These are phyloP conservation scores for Aphaenogaster floridana DNA, from an alignment of 1,140 invertebrate species.

Conservation along the genomic window DNA sequence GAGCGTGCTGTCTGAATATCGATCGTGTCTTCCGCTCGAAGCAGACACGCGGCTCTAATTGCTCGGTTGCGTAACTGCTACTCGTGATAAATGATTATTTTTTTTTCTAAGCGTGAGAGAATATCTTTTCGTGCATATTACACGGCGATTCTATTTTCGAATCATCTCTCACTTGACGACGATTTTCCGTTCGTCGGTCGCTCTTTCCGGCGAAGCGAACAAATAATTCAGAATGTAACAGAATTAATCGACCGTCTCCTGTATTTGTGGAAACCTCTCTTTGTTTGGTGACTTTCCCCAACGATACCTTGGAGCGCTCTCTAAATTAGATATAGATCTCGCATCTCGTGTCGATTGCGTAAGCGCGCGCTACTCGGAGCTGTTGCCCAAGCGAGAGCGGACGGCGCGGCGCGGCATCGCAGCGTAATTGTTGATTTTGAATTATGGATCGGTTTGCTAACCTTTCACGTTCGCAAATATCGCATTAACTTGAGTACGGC, in stretches of 20 bases:
- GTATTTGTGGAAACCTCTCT: conserved; percentile 3
- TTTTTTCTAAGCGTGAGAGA: neutral
- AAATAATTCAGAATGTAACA: neutral
- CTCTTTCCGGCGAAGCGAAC: neutral
- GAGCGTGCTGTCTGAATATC: conserved; percentile 65
- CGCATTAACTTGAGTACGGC: conserved; percentile 34
- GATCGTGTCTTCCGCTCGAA: conserved; percentile 42
- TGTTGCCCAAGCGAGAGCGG: conserved; percentile 25
- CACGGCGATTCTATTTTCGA: neutral
- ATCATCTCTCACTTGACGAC: neutral
- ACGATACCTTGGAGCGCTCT: conserved; percentile 10
- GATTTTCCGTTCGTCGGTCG: neutral
- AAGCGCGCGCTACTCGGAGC: conserved; percentile 6
- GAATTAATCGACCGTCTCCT: neutral
- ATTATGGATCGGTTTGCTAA: conserved; percentile 58
- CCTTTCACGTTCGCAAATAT: conserved; percentile 69
- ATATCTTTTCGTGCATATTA: neutral
- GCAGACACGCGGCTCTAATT: neutral
- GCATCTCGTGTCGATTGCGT: conserved; percentile 33
- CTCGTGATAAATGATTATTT: conserved; percentile 6
- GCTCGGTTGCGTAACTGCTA: conserved; percentile 10
- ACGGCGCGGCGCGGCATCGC: neutral
- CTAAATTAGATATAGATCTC: conserved; percentile 59
- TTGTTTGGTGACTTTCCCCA: neutral
- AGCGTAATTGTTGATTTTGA: conserved; percentile 63